Evolutionary conservation across 1,140 invertebrate species (phyloP), one percentile per base, ranked within the genome.

Genomic region (Heliconius eleuchia): DNA sequence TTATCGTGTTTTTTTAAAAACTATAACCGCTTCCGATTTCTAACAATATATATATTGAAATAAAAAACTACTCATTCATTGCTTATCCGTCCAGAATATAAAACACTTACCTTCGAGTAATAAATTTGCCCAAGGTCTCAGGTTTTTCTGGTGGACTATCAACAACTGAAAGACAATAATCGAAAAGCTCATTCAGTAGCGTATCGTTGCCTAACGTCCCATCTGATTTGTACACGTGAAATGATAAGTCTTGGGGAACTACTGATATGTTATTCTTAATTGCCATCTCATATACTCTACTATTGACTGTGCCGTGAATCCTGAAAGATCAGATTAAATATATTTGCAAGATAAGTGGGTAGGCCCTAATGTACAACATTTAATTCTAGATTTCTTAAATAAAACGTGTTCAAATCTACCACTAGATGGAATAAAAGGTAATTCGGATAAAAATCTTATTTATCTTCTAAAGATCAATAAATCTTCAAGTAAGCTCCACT

Each of bases 281-380:
- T 0, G 89, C 89, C 1, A 82, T 72, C 7, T 89, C 84, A 55
- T 91, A 92, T 0, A 88, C 82, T 3, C 83, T 75, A 37, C 87
- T 91, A 9, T 77, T 74, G 8, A 77, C 73, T 18, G 83, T 86
- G 11, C 90, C 91, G 66, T 93, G 91, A 39, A 93, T 91, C 91
- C 91, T 93, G 73, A 2, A 84, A 81, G 4, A 76, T 39, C 9
- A 39, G 30, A 37, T 37, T 1, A 71, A 71, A 42, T 27, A 9
- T 39, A 66, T 27, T 66, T 13, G 0, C 3, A 30, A 46, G 42
- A 13, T 46, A 46, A 46, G 11, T 46, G 42, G 42, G 16, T 46
- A 46, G 42, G 42, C 0, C 16, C 3, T 16, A 16, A 46, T 46
- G 13, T 46, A 46, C 42, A 46, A 46, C 13, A 46, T 46, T 46